These are phyloP conservation scores for Scaptomyza tumidula DNA, from an alignment of 2,888 invertebrate species.

Conservation along the genomic window DNA sequence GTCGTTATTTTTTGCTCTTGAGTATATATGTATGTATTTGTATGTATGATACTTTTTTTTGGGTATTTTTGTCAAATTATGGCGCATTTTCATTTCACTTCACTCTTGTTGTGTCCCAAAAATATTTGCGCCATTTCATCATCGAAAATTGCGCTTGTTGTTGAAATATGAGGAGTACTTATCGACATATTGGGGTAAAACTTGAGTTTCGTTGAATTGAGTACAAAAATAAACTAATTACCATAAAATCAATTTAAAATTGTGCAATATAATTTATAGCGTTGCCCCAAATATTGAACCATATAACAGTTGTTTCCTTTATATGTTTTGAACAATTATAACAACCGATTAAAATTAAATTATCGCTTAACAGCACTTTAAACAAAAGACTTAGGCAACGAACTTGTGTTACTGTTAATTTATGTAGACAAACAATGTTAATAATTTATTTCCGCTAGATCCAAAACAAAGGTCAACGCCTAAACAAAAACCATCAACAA, in stretches of 20 bases:
- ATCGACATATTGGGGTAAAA: constrained; percentile 27
- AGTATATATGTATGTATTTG: not conserved
- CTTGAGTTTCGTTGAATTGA: constrained; percentile 25
- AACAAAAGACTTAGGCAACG: constrained; percentile 64
- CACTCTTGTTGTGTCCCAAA: constrained; percentile 23
- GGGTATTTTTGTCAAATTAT: not conserved
- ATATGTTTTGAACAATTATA: not conserved
- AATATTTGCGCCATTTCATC: constrained; percentile 71
- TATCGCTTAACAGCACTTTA: constrained; percentile 9
- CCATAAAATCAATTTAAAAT: not conserved
- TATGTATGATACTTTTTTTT: constrained; percentile 1
- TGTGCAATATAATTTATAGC: not conserved
- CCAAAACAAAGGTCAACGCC: constrained; percentile 58
- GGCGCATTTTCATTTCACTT: constrained; percentile 47
- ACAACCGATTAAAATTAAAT: not conserved
- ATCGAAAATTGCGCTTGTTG: constrained; percentile 60
- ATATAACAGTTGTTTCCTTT: constrained; percentile 1
- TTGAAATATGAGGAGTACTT: constrained; percentile 42
- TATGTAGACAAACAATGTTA: constrained; percentile 13
- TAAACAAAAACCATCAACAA: constrained; percentile 6
- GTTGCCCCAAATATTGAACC: not conserved
- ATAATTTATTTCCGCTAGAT: constrained; percentile 58
- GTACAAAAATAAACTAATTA: constrained; percentile 25
- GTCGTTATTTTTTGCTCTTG: not conserved
- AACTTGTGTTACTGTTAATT: constrained; percentile 39